Evolutionary conservation across 2,888 invertebrate species (phyloP), one percentile per base, ranked within the genome.

Genomic region (Acrobasis consociella): DNA sequence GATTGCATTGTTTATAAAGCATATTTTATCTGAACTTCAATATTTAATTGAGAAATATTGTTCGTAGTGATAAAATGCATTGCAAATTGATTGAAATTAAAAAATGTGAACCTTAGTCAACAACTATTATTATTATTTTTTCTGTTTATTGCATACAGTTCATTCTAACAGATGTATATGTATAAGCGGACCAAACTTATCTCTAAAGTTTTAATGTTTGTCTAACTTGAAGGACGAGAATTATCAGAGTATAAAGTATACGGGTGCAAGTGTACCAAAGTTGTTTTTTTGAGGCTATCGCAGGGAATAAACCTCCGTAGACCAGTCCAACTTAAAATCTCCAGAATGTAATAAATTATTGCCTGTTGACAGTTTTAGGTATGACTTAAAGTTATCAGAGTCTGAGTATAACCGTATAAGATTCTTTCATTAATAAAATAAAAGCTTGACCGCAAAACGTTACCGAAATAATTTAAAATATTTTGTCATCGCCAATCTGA

Each of bases 401-500:
- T 46, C 13, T 46, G 13, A 46, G 46, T 46, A 46, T 46, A 46
- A 46, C 46, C 46, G n/a, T 13, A 13, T 46, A 46, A 5, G 31
- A 52, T 31, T 10, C 17, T 13, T 13, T 31, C 13, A 52, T 52
- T 52, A 37, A n/a, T n/a, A n/a, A n/a, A n/a, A n/a, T n/a, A n/a
- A 52, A 56, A 46, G 56, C 22, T 7, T 10, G 56, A 56, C 42
- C 42, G 17, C 22, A 56, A 53, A 37, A 37, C n/a, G 9, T 2
- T 5, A 31, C 7, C 8, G n/a, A 31, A 56, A 56, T 37, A 52
- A 56, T 56, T 42, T 17, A 56, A 56, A 55, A 22, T 52, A 38
- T 53, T 53, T 56, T 39, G 49, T 49, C 58, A 46, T 37, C 15
- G 5, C 49, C 49, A 37, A 49, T 15, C 9, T 7, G 58, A 22